Conservation (phyloP, 1,140 invertebrate genomes). For the Drosophila kohkoa region DNA sequence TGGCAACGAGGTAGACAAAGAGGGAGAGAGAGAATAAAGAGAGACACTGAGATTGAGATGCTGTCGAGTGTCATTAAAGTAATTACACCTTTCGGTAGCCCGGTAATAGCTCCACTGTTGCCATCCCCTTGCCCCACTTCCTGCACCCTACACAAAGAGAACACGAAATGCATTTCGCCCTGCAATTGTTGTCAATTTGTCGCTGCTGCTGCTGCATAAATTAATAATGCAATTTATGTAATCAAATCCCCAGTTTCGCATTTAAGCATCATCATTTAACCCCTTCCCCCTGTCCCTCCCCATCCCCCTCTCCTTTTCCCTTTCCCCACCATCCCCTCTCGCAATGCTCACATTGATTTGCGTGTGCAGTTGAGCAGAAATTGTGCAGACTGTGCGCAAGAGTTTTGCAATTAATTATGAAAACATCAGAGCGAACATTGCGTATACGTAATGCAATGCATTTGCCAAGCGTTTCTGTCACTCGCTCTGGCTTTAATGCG, state of each 20-base stretch:
- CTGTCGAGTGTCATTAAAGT: background rate
- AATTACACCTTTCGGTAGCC: conserved; percentile 1
- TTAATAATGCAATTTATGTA: conserved; percentile 43
- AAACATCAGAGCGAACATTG: conserved; percentile 29
- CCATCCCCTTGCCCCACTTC: background rate
- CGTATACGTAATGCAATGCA: conserved; percentile 55
- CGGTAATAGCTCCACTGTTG: background rate
- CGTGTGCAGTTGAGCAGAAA: conserved; percentile 62
- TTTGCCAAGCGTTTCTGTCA: background rate
- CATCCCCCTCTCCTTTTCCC: background rate
- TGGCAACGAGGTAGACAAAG: background rate
- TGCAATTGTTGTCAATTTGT: conserved; percentile 27
- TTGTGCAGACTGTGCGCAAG: conserved; percentile 51
- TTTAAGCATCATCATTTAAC: background rate
- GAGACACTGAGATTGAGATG: background rate
- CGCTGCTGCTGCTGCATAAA: conserved; percentile 23
- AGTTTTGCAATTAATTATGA: conserved; percentile 71
- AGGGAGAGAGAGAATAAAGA: background rate
- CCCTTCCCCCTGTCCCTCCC: background rate
- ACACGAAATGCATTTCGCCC: conserved; percentile 9
- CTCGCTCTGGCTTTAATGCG: conserved; percentile 1
- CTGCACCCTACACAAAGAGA: background rate
- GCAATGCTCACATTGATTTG: conserved; percentile 40
- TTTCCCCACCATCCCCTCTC: background rate
- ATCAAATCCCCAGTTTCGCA: conserved; percentile 15